Evolutionary conservation across 2,113 vertebrate species (phyloP), one percentile per base, ranked within the genome.

Genomic region (Oreamnos americanus): DNA sequence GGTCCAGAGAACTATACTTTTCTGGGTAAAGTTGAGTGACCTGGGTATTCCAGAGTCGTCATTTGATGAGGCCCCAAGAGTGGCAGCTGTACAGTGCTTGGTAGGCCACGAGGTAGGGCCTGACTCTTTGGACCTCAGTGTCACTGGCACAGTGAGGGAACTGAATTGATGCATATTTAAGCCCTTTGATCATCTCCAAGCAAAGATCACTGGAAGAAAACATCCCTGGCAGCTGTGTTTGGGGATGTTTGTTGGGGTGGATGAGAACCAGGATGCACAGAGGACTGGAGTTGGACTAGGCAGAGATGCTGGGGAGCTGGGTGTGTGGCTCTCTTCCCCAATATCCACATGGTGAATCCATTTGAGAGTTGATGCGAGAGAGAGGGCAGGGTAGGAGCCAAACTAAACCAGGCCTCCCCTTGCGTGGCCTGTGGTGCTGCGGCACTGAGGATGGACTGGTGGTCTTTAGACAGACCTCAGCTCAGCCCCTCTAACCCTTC

Each of bases 361-460:
- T 71, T 39, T 91, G 43, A 43, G 79, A 6, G 87, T 3, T 2
- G 2, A 30, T n/a, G n/a, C 3, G 5, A 51, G 78, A 90, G 47
- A 67, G 78, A 28, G 19, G 26, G 26, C 25, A 39, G 43, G 45
- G 11, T 55, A 12, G 28, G 13, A 49, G 12, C 43, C 7, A 25
- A n/a, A 49, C 1, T 26, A 26, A 53, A 62, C n/a, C 43, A 17
- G 25, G 51, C 36, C 11, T 23, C 5, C 67, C 36, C 21, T 16
- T 30, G 0, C 2, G 0, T n/a, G 11, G 25, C 30, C 2, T 4
- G 25, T 36, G 90, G 45, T 30, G 5, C 15, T 33, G 2, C 28
- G 62, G 19, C 36, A 39, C n/a, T 25, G 49, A 62, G 15, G 36
- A 30, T 33, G 78, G 55, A 21, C n/a, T 67, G 17, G 36, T 6